These are phyloP conservation scores for Leptopterna dolabrata DNA, from an alignment of 2,888 invertebrate species.

Conservation along the genomic window DNA sequence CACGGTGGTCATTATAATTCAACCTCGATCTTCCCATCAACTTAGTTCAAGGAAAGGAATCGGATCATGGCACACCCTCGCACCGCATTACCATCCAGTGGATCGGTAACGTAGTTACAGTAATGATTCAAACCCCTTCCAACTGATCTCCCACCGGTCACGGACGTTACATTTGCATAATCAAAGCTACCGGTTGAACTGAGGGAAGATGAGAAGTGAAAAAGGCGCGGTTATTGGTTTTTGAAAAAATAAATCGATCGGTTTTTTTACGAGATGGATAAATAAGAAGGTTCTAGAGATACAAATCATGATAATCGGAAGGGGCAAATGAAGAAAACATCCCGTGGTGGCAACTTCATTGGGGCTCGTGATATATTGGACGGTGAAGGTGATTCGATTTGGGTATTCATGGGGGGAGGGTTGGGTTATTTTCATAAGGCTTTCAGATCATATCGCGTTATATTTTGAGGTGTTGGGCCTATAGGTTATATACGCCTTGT, in stretches of 20 bases:
- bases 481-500: too few relatives aligned
- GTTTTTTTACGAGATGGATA: background rate
- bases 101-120: background rate
- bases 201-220: background rate
- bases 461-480: background rate
- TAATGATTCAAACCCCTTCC: background rate
- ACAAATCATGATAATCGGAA: conserved; percentile 24
- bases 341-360: background rate
- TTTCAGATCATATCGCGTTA: background rate
- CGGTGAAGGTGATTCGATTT: background rate
- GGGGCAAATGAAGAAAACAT: background rate
- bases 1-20: background rate
- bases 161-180: background rate
- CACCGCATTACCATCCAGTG: background rate
- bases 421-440: background rate
- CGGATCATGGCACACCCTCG: background rate
- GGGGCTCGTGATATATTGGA: background rate
- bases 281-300: background rate
- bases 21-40: background rate
- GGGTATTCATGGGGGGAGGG: background rate
- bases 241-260: background rate
- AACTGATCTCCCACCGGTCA: background rate
- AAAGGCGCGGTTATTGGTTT: background rate
- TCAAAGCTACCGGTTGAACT: background rate
- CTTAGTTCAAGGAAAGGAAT: background rate